These are phyloP conservation scores for Neodiprion fabricii DNA, from an alignment of 1,140 invertebrate genomes.

Conservation along the genomic window DNA sequence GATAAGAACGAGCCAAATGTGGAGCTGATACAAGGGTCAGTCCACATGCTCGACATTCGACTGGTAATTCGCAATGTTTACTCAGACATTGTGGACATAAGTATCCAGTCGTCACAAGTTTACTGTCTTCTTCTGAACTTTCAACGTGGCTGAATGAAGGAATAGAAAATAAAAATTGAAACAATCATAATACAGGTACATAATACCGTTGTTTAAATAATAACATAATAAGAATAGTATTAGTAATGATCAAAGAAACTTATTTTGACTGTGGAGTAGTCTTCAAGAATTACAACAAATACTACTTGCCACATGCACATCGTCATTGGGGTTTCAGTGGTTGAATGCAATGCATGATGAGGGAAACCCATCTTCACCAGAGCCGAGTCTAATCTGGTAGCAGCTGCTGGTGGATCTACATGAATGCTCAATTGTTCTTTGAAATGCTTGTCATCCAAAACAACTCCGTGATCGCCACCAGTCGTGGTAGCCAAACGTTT, in stretches of 20 bases:
- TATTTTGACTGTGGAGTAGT: not conserved
- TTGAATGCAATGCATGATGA: slow-evolving; percentile 66
- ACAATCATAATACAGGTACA: not conserved
- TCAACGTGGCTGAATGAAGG: slow-evolving; percentile 76
- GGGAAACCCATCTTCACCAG: slow-evolving; percentile 95
- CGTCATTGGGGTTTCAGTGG: slow-evolving; percentile 71
- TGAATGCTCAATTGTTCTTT: slow-evolving; percentile 79
- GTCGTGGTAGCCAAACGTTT: slow-evolving; percentile 85
- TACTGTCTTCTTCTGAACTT: slow-evolving; percentile 70
- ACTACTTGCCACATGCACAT: slow-evolving; percentile 84
- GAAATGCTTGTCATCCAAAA: slow-evolving; percentile 91
- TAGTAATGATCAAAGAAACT: too few relatives aligned
- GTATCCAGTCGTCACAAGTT: slow-evolving; percentile 80
- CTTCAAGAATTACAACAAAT: slow-evolving; percentile 10
- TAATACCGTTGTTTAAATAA: slow-evolving; percentile 6
- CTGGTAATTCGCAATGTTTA: slow-evolving; percentile 97
- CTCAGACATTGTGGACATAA: slow-evolving; percentile 96
- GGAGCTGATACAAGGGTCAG: slow-evolving; percentile 97
- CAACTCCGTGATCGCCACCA: slow-evolving; percentile 84
- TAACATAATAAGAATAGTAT: slow-evolving; percentile 27
- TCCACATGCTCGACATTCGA: slow-evolving; percentile 94
- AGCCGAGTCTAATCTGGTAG: slow-evolving; percentile 79
- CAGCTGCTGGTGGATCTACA: slow-evolving; percentile 88
- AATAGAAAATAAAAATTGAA: slow-evolving; percentile 1
- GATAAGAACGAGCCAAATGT: slow-evolving; percentile 95